Conservation (phyloP, 2,888 invertebrate species). For the Tiphia femorata region DNA sequence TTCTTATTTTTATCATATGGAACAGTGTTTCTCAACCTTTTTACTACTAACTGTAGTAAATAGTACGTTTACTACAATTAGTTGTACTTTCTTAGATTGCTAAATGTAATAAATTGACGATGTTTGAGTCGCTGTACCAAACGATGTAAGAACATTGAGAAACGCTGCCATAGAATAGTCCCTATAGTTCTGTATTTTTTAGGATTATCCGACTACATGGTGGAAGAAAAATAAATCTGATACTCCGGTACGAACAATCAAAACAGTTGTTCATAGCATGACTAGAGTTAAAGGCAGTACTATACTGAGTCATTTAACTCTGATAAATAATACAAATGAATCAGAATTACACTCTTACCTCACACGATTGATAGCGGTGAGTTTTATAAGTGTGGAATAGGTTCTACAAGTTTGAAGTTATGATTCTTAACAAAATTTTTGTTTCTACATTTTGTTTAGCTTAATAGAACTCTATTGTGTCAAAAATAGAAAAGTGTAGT, state of each 20-base stretch:
- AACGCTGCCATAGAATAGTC: too few species aligned
- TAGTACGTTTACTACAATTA: too few species aligned
- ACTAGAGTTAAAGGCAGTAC: slow-evolving; percentile 89
- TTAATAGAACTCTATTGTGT: too few species aligned
- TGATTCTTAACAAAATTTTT: slow-evolving; percentile 23
- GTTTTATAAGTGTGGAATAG: slow-evolving; percentile 35
- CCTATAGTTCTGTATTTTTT: too few species aligned
- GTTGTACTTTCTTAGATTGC: too few species aligned
- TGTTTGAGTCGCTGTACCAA: too few species aligned
- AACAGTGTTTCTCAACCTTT: background rate
- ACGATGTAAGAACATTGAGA: too few species aligned
- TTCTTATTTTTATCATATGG: slow-evolving; percentile 6
- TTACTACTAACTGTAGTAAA: too few species aligned
- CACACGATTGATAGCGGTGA: slow-evolving; percentile 83
- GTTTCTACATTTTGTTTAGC: too few species aligned
- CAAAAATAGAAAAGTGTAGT: background rate
- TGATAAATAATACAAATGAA: slow-evolving; percentile 82
- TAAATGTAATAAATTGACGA: too few species aligned
- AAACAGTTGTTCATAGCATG: slow-evolving; percentile 93
- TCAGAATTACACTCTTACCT: slow-evolving; percentile 91
- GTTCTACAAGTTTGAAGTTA: too few species aligned
- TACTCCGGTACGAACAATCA: slow-evolving; percentile 91
- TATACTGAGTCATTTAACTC: slow-evolving; percentile 83
- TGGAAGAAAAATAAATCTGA: slow-evolving; percentile 90
- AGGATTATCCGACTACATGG: slow-evolving; percentile 84